Evolutionary conservation across 1,140 invertebrate genomes (phyloP).

Genomic region (Arctopsyche grandis): DNA sequence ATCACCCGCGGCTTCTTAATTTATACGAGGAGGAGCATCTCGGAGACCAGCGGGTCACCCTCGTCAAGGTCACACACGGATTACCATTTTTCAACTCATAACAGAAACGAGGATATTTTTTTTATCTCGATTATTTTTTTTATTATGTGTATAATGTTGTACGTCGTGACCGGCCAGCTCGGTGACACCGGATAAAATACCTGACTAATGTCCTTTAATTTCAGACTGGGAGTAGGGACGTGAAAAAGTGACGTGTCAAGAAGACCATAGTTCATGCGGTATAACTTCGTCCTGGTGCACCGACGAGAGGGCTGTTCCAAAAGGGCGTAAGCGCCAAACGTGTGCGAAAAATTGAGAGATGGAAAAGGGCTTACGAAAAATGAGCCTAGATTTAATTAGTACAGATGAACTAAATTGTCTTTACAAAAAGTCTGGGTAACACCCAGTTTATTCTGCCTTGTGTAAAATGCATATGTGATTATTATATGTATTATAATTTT

Average conservation of each 20-base stretch:
- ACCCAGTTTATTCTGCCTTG: no score
- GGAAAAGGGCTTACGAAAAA: no score
- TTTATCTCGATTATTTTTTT: background rate
- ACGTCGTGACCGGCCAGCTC: background rate
- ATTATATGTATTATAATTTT: no score
- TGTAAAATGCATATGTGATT: no score
- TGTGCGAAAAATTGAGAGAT: no score
- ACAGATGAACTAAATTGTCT: no score
- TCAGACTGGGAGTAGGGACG: background rate
- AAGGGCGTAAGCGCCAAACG: no score
- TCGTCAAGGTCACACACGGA: slow-evolving; percentile 28
- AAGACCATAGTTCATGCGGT: no score
- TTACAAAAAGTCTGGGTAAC: no score
- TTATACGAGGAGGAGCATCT: slow-evolving; percentile 33
- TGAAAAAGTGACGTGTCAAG: slow-evolving; percentile 21
- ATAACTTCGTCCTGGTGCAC: no score
- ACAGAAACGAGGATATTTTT: slow-evolving; percentile 30
- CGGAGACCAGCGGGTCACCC: slow-evolving; percentile 38
- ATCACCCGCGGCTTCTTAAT: slow-evolving; percentile 48
- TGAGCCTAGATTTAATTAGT: no score
- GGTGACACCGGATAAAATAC: slow-evolving; percentile 32
- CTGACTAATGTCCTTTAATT: slow-evolving; percentile 37
- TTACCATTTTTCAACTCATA: slow-evolving; percentile 33
- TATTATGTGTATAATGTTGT: background rate
- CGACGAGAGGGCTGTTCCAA: no score